Evolutionary conservation across 2,113 vertebrate genomes (phyloP).

Genomic region (Cariama cristata): DNA sequence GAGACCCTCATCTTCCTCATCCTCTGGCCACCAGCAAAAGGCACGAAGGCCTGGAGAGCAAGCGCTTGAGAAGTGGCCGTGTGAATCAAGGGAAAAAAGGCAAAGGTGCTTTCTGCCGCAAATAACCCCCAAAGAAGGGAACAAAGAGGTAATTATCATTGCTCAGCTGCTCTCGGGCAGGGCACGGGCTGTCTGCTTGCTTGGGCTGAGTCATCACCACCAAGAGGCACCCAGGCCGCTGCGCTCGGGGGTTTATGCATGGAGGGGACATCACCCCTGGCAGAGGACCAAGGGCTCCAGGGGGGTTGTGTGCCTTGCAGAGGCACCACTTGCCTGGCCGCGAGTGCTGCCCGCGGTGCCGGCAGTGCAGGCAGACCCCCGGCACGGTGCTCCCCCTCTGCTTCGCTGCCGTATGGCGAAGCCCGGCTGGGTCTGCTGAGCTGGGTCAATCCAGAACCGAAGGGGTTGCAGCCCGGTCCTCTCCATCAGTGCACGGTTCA

Average conservation of each 20-base stretch:
- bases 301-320: fast-evolving
- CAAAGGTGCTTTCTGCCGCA: not conserved
- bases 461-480: fast-evolving
- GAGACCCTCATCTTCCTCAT: not conserved
- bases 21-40: not conserved
- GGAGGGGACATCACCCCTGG: fast-evolving
- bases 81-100: not conserved
- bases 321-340: fast-evolving
- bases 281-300: not conserved
- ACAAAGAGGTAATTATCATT: not conserved
- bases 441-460: too few relatives aligned
- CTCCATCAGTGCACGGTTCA: fast-evolving
- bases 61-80: not conserved
- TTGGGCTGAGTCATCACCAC: not conserved
- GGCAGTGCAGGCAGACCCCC: not conserved
- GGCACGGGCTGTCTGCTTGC: not conserved
- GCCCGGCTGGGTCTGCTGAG: not conserved
- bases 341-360: fast-evolving
- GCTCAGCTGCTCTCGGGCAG: not conserved
- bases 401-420: fast-evolving
- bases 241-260: fast-evolving
- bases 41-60: not conserved
- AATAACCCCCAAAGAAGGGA: not conserved
- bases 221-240: not conserved
- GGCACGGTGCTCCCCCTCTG: fast-evolving